These are phyloP conservation scores for Erythrolamprus reginae DNA, from an alignment of 2,113 vertebrate genomes.

Conservation along the genomic window DNA sequence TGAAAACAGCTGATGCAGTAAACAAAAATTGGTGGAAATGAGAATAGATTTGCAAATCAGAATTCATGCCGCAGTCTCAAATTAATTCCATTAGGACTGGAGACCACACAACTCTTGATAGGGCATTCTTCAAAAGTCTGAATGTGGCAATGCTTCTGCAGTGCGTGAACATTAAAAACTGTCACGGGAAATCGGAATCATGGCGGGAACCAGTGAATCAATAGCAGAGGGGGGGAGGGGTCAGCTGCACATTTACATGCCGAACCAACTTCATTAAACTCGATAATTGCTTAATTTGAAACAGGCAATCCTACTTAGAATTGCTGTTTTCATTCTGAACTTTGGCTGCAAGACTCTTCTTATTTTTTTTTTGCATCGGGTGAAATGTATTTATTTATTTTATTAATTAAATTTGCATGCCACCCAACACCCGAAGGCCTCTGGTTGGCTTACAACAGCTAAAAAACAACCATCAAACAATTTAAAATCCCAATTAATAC, in stretches of 20 bases:
- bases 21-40: neutral
- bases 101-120: neutral
- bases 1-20: neutral
- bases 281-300: slow-evolving; percentile 12
- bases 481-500: too few relatives aligned
- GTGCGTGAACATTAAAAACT: neutral
- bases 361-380: neutral
- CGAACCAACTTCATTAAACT: neutral
- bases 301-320: neutral
- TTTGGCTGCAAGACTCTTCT: neutral
- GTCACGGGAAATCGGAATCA: neutral
- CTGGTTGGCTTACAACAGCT: too few relatives aligned
- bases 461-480: too few relatives aligned
- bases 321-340: neutral
- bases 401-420: too few relatives aligned
- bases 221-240: neutral
- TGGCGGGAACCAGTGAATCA: neutral
- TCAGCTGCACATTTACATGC: neutral
- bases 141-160: neutral
- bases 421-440: too few relatives aligned
- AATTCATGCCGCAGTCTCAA: neutral
- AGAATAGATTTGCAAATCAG: neutral
- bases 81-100: neutral
- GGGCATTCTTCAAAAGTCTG: neutral
- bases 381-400: too few relatives aligned